phyloP scores from a whole-genome alignment of 2,888 invertebrate genomes.

The Sarcophaga carnaria region DNA sequence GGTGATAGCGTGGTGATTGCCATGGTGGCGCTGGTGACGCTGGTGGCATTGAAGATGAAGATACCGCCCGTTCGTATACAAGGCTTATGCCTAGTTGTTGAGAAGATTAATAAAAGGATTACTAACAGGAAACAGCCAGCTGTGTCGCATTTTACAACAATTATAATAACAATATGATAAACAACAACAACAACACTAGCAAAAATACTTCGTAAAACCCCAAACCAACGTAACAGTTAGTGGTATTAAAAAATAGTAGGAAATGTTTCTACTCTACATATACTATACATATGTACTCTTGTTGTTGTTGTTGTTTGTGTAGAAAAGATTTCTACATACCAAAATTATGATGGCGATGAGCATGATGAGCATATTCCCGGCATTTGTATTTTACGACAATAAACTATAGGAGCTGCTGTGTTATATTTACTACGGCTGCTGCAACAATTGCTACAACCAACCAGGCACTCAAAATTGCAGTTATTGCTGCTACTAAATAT shows the following conservation, averaged over 20 bases:
- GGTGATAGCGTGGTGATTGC: background rate
- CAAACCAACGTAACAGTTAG: slow-evolving; percentile 22
- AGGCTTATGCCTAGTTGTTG: slow-evolving; percentile 68
- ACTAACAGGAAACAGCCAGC: slow-evolving; percentile 62
- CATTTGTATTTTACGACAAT: slow-evolving; percentile 46
- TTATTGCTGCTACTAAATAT: background rate
- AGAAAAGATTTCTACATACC: slow-evolving; percentile 16
- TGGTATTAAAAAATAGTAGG: slow-evolving; percentile 13
- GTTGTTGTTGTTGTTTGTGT: background rate
- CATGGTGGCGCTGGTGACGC: background rate
- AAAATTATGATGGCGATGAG: slow-evolving; percentile 39
- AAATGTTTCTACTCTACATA: background rate
- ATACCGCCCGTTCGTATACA: slow-evolving; percentile 17
- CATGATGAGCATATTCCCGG: slow-evolving; percentile 33
- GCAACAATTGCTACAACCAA: background rate
- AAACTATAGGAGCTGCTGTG: slow-evolving; percentile 13
- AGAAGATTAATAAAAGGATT: slow-evolving; percentile 68
- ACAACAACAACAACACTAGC: slow-evolving; percentile 19
- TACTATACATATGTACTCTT: too few relatives aligned
- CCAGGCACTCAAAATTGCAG: too few relatives aligned
- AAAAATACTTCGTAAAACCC: background rate
- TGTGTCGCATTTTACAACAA: slow-evolving; percentile 66
- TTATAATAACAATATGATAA: slow-evolving; percentile 36
- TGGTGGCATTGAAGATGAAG: slow-evolving; percentile 24
- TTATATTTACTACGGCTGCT: background rate